Evolutionary conservation across 2,888 invertebrate genomes (phyloP).

Genomic region (Lutraria lutraria): DNA sequence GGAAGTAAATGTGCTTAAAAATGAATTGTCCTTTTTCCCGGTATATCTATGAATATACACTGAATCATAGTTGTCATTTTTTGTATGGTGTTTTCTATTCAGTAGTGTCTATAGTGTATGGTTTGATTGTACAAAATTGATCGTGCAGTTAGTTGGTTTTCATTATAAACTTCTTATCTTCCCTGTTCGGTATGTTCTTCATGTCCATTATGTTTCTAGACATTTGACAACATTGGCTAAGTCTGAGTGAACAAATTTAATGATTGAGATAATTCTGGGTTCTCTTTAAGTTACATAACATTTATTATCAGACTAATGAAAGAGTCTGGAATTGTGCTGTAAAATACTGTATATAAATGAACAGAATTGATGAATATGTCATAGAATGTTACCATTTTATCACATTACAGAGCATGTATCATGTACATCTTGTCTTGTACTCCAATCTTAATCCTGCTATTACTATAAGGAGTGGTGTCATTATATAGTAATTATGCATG

Average conservation of each 20-base stretch:
- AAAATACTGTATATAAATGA: neutral
- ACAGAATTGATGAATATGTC: neutral
- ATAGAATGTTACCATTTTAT: neutral
- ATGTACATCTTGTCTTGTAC: too few species aligned
- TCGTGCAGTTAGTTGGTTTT: too few species aligned
- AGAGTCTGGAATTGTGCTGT: neutral
- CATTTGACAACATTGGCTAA: neutral
- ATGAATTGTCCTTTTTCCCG: too few species aligned
- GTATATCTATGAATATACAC: too few species aligned
- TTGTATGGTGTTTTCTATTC: too few species aligned
- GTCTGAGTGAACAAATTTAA: neutral
- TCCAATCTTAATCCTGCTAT: too few species aligned
- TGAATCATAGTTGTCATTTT: too few species aligned
- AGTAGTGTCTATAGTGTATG: too few species aligned
- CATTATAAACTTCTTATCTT: neutral
- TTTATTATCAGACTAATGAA: neutral
- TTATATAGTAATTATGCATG: too few species aligned
- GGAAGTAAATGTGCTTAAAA: too few species aligned
- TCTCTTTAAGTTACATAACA: neutral
- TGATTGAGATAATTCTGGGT: neutral
- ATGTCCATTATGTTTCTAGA: neutral
- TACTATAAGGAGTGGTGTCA: too few species aligned
- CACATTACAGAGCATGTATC: neutral
- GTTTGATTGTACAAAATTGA: too few species aligned
- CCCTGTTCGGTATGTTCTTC: neutral